Evolutionary conservation across 2,113 vertebrate genomes (phyloP).

Genomic region (Vanacampus margaritifer): DNA sequence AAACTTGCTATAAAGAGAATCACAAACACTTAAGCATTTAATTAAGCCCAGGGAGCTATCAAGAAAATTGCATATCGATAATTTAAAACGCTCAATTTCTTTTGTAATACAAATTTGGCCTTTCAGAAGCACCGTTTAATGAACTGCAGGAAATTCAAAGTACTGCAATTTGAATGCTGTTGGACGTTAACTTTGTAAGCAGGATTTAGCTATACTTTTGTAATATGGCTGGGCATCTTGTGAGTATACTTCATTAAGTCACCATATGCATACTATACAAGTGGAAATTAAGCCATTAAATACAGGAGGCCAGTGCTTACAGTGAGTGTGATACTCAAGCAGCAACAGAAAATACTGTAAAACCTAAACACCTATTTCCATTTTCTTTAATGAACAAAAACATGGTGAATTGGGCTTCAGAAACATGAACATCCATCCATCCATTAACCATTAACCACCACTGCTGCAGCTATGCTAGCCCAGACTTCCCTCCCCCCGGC

Average conservation of each 20-base stretch:
- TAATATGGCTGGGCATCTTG: not conserved
- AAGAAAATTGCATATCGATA: conserved; percentile 13
- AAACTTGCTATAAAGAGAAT: conserved; percentile 4
- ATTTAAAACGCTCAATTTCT: conserved; percentile 11
- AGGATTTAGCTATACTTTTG: conserved; percentile 3
- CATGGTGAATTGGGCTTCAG: too few relatives aligned
- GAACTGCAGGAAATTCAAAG: not conserved
- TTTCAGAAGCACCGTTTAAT: not conserved
- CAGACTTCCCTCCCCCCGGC: too few relatives aligned
- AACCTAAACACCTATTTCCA: too few relatives aligned
- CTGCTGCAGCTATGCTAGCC: too few relatives aligned
- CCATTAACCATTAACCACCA: too few relatives aligned
- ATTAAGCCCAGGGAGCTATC: conserved; percentile 17
- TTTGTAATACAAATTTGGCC: conserved; percentile 10
- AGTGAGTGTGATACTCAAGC: too few relatives aligned
- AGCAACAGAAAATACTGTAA: too few relatives aligned
- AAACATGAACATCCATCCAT: too few relatives aligned
- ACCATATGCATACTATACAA: not conserved
- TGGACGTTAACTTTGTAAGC: not conserved
- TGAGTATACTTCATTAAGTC: not conserved
- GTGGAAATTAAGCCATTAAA: too few relatives aligned
- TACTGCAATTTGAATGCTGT: not conserved
- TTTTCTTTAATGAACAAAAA: too few relatives aligned
- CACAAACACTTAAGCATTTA: conserved; percentile 12
- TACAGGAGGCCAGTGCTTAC: too few relatives aligned